Conservation (phyloP, 2,888 invertebrate species). For the Beris chalybata region DNA sequence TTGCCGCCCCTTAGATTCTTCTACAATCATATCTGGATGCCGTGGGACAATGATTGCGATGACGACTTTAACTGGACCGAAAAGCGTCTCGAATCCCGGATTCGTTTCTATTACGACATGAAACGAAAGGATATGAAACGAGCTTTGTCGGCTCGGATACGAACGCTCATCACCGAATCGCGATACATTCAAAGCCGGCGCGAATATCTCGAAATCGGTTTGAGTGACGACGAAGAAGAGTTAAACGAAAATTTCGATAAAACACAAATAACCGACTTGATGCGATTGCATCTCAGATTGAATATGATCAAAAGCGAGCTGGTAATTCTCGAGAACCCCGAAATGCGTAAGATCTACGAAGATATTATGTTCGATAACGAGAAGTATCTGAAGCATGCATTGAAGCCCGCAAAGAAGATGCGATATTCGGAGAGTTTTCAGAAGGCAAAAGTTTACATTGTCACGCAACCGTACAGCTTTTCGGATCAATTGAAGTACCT, state of each 20-base stretch:
- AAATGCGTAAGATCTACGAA: conserved; percentile 59
- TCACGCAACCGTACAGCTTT: conserved; percentile 56
- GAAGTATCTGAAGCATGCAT: conserved; percentile 15
- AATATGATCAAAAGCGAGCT: conserved; percentile 63
- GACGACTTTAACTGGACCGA: conserved; percentile 61
- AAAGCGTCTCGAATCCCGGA: conserved; percentile 60
- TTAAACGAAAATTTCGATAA: conserved; percentile 45
- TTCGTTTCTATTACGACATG: conserved; percentile 63
- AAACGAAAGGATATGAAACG: conserved; percentile 59
- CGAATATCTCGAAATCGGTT: conserved; percentile 55
- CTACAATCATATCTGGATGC: conserved; percentile 63
- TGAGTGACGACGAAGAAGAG: conserved; percentile 51
- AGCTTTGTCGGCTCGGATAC: conserved; percentile 59
- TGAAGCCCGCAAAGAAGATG: conserved; percentile 5
- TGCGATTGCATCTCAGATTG: conserved; percentile 61
- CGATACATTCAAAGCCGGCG: conserved; percentile 59
- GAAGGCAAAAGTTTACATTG: conserved; percentile 54
- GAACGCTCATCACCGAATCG: conserved; percentile 60
- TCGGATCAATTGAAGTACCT: conserved; percentile 58
- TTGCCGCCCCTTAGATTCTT: conserved; percentile 58
- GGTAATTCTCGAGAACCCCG: conserved; percentile 63
- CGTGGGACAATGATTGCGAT: conserved; percentile 66
- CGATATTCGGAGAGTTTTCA: conserved; percentile 9
- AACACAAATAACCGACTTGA: conserved; percentile 57
- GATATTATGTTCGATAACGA: conserved; percentile 47